Base-by-base conservation (phyloP, 92 coral and sea anemone species). In the Umimayanthus kanabou region DNA sequence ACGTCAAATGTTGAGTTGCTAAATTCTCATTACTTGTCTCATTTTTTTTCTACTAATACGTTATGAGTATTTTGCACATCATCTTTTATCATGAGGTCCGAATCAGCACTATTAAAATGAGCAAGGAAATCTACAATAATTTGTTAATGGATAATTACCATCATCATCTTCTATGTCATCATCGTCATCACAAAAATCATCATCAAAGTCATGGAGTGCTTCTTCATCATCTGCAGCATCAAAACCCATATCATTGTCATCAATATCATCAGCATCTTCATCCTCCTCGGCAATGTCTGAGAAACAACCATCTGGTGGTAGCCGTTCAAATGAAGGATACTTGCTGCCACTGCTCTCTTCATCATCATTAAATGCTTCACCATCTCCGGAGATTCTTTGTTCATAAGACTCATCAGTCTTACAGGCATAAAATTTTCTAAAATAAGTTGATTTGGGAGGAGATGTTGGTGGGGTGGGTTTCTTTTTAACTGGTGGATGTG, bases 221-320 rank as follows among this genome's bases (percentile, higher is more conserved):
- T 89, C 95, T 81, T 80, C 92, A 37, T 87, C 93, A 29, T 89
- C 92, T 29, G 64, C 88, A 76, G 75, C 86, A 79, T 50, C 89
- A 85, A 80, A 87, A 67, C 57, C 92, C 5, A 93, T 94, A 37
- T 76, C 53, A 29, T 82, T 92, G 47, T 85, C 92, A 77, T 92
- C 84, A 30, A 77, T 85, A 5, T 88, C 89, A 26, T 88, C 94
- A 3, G 82, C 89, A 84, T 87, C 92, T 71, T 96, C 98, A 90
- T 95, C 96, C 74, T 95, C 98, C 65, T 95, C 98, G 20, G 98
- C 93, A n/a, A 94, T 95, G 79, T 96, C 99, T 9, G 99, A 96
- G 83, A 96, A 92, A 64, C 99, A 96, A 28, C 99, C 99, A 92
- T 96, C 99, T 8, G 98, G 98, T 18, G 99, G 99, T 85, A 95